Base-by-base conservation (phyloP, 2,797 vertebrate species). In the Poeciliopsis infans region DNA sequence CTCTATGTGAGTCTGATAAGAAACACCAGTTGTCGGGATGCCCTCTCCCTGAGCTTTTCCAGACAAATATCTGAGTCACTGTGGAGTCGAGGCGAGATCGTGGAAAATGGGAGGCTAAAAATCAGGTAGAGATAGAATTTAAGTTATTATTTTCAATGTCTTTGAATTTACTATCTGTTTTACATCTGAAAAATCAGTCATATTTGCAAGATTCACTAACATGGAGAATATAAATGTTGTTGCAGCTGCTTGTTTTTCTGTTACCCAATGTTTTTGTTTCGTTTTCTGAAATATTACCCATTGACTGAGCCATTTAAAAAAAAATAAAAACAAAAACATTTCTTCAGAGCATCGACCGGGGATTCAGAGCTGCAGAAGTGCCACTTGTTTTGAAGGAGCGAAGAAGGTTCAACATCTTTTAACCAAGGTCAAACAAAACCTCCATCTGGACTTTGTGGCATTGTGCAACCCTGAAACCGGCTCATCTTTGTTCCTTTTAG, bases 91-190 rank as follows among this genome's bases (percentile, higher is more conserved):
- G 2, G 45, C 5, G 6, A 7, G 7, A 46, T 70, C 41, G 45
- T 71, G 61, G 74, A 82, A 39, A 53, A 88, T 87, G 86, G 88
- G 79, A 85, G 85, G 72, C 43, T 89, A 83, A 85, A 72, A 36
- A 76, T 77, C 46, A 79, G 87, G 76, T 86, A 73, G 75, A 76
- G 74, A 78, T 72, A 57, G 4, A 33, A 64, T 53, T 83, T 80
- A 31, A n/a, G 47, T 72, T 49, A 3, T 11, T 79, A 80, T 55
- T 13, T 72, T 75, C 81, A 28, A 46, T 31, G 5, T 46, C 43
- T 66, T 15, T 43, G 4, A 28, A 12, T 72, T 80, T 79, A 57
- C 46, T 25, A 43, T 51, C 0, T 12, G 70, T 45, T 53, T 64
- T 72, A 75, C 53, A 10, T 46, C 59, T 74, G 74, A 64, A 66